Evolutionary conservation across 1,140 invertebrate species (phyloP), one percentile per base, ranked within the genome.

Genomic region (Pseudomyrmex pallidus): DNA sequence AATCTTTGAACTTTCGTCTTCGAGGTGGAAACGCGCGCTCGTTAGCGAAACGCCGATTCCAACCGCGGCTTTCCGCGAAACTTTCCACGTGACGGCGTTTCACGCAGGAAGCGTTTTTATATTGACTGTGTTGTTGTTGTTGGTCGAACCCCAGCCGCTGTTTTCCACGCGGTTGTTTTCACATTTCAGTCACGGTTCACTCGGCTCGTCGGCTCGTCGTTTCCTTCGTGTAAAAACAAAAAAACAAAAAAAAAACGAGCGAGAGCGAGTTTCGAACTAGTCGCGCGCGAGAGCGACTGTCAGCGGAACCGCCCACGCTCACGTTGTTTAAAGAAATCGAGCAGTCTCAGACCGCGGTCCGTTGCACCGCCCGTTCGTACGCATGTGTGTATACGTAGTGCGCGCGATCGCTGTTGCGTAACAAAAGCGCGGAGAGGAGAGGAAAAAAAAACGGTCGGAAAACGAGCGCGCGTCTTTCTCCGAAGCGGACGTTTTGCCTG

Each of bases 31-130:
- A 80, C 66, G 76, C 54, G 52, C 74, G 74, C 44, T 48, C 76
- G 9, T 46, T 12, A 52, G 64, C 76, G n/a, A 67, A 56, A 57
- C 57, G 57, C 59, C 25, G 25, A 25, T 25, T 25, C 25, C 25
- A 25, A 25, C 25, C 56, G 63, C 35, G 52, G 15, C 46, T 80
- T 80, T 80, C 76, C 76, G 76, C 54, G 76, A 80, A 25, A 80
- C 76, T 80, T 80, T 80, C 76, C 76, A 80, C 66, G 66, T 59
- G 64, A 12, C 54, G 64, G 52, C 52, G 63, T 68, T 78, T 70
- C 66, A 25, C 76, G 76, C 62, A 44, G 35, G 76, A 80, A 72
- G 44, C 46, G 66, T 70, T 70, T 72, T 70, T 54, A 80, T 70
- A 35, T 35, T 35, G 35, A 35, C 35, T 48, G 44, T 68, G 59